phyloP scores from a whole-genome alignment of 2,888 invertebrate genomes.

The Stenotaenia linearis region DNA sequence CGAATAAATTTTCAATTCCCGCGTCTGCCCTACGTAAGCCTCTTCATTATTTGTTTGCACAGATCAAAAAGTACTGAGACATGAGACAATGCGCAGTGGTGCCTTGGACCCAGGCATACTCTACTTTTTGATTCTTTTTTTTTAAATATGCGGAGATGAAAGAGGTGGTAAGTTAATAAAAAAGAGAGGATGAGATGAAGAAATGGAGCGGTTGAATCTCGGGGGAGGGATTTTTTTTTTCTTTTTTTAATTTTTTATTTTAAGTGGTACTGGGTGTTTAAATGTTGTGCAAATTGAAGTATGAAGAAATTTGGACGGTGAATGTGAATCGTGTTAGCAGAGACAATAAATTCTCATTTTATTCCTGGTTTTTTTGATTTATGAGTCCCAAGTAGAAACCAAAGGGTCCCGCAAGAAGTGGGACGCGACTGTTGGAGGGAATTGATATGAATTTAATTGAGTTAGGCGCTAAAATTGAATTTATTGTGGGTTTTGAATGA shows the following conservation, averaged over 20 bases:
- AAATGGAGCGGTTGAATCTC: constrained; percentile 6
- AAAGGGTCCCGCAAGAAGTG: neutral
- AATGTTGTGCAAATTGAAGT: constrained; percentile 15
- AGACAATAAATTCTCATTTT: constrained; percentile 18
- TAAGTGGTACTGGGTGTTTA: neutral
- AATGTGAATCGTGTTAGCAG: constrained; percentile 1
- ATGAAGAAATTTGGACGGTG: neutral
- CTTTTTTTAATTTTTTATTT: neutral
- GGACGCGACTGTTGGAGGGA: neutral
- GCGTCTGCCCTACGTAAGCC: constrained; percentile 10
- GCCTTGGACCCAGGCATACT: neutral
- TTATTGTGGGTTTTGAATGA: neutral
- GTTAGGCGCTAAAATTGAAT: neutral
- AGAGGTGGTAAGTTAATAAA: constrained; percentile 19
- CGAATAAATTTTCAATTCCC: constrained; percentile 26
- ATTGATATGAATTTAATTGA: constrained; percentile 6
- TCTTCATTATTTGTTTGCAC: constrained; percentile 26
- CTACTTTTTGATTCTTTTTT: neutral
- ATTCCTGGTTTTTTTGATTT: neutral
- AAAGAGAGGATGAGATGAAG: constrained; percentile 4
- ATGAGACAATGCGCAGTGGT: neutral
- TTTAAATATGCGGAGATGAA: neutral
- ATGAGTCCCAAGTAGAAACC: neutral
- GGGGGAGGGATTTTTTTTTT: neutral
- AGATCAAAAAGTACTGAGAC: constrained; percentile 18